Conservation (phyloP, 2,888 invertebrate genomes). For the Epiblema foenella region DNA sequence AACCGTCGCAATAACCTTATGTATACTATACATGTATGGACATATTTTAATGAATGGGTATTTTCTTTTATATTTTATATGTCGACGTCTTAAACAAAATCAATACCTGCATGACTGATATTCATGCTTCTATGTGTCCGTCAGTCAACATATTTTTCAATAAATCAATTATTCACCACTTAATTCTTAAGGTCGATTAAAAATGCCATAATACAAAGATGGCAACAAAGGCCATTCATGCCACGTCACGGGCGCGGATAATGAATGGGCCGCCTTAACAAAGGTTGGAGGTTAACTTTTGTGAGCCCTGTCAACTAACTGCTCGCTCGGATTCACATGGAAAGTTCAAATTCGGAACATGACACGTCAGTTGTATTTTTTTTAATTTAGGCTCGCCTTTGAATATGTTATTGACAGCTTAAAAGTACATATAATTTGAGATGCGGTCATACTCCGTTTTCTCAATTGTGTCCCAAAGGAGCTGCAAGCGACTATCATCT, state of each 20-base stretch:
- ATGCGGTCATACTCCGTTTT: not conserved
- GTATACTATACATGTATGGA: too few relatives aligned
- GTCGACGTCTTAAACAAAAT: too few relatives aligned
- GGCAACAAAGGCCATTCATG: conserved; percentile 40
- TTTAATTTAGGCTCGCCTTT: not conserved
- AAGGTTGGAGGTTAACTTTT: conserved; percentile 44
- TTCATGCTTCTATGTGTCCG: not conserved
- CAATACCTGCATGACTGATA: too few relatives aligned
- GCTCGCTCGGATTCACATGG: conserved; percentile 39
- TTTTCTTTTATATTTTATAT: too few relatives aligned
- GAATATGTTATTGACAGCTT: not conserved
- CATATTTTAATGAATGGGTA: too few relatives aligned
- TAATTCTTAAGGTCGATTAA: conserved; percentile 32
- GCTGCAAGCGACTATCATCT: too few relatives aligned
- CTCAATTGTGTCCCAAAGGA: too few relatives aligned
- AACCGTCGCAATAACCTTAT: too few relatives aligned
- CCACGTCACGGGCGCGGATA: conserved; percentile 34
- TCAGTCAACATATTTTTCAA: not conserved
- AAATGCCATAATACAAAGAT: conserved; percentile 29
- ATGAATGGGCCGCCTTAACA: conserved; percentile 44
- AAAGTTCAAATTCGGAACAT: conserved; percentile 35
- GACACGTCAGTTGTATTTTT: not conserved
- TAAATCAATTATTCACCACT: conserved; percentile 6
- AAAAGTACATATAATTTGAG: not conserved
- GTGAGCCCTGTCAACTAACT: conserved; percentile 42